A percentile compares a stretch with the other conserved stretches of the same genome.
These are phyloP conservation scores for Chauna torquata DNA, from an alignment of 2,113 vertebrate genomes.

Conservation along the genomic window DNA sequence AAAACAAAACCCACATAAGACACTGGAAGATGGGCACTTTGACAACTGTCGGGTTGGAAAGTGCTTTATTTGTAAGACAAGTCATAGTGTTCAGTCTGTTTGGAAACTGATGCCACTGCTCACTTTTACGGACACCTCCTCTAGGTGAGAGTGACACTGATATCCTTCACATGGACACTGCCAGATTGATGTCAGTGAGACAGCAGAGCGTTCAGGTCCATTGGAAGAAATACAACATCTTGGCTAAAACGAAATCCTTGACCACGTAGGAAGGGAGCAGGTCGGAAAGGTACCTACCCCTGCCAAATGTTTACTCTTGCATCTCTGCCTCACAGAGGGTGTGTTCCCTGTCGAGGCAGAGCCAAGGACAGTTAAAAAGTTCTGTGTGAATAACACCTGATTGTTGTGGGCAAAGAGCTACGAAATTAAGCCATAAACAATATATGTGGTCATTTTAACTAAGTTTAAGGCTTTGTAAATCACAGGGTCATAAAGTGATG, in stretches of 20 bases:
- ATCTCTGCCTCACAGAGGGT: slow-evolving; percentile 51
- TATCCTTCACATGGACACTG: slow-evolving; percentile 2
- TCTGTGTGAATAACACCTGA: slow-evolving; percentile 73
- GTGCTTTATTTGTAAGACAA: slow-evolving; percentile 16
- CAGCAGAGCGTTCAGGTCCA: slow-evolving; percentile 21
- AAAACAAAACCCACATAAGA: neutral
- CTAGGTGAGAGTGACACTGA: slow-evolving; percentile 11
- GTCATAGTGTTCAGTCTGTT: neutral
- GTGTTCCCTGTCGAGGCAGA: slow-evolving; percentile 70
- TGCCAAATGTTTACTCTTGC: slow-evolving; percentile 75
- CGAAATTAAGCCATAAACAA: slow-evolving; percentile 75
- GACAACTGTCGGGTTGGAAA: slow-evolving; percentile 2
- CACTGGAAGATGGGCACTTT: neutral
- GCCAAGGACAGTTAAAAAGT: slow-evolving; percentile 70
- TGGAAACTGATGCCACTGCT: slow-evolving; percentile 8
- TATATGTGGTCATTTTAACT: slow-evolving; percentile 71
- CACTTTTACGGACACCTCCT: slow-evolving; percentile 20
- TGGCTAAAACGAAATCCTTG: slow-evolving; percentile 22
- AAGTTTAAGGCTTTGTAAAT: slow-evolving; percentile 75
- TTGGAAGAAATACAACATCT: slow-evolving; percentile 13
- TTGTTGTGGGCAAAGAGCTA: slow-evolving; percentile 63
- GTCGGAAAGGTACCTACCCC: neutral
- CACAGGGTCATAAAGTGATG: slow-evolving; percentile 65
- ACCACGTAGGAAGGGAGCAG: neutral
- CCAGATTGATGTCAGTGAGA: slow-evolving; percentile 46